These are phyloP conservation scores for Ascaphus truei DNA, from an alignment of 2,113 vertebrate genomes.

Conservation along the genomic window DNA sequence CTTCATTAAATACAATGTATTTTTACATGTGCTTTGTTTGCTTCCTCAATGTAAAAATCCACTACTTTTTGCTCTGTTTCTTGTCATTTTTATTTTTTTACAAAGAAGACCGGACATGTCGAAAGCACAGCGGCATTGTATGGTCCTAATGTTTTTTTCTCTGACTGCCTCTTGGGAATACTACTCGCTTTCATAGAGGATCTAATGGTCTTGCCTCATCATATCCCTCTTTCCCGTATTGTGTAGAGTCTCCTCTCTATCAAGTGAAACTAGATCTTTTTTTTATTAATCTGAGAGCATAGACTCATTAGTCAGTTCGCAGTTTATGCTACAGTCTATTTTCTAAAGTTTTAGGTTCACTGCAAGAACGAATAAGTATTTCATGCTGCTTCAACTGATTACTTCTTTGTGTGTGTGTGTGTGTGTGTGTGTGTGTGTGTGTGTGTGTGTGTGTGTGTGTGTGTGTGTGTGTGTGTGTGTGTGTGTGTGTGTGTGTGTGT, in stretches of 20 bases:
- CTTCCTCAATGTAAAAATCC: rapidly evolving
- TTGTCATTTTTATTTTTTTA: neutral
- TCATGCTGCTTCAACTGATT: slow-evolving; percentile 16
- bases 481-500: too few species aligned
- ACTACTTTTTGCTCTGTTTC: neutral
- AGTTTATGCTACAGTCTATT: too few species aligned
- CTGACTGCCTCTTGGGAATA: slow-evolving; percentile 14
- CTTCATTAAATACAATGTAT: too few species aligned
- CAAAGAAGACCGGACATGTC: neutral
- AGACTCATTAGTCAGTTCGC: slow-evolving; percentile 19
- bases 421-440: too few species aligned
- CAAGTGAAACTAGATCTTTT: neutral
- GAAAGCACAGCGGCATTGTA: neutral
- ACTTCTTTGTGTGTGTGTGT: too few species aligned
- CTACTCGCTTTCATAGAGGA: neutral
- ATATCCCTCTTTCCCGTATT: slow-evolving; percentile 31
- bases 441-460: too few species aligned
- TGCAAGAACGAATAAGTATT: too few species aligned
- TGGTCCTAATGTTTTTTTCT: neutral
- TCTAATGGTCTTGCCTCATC: slow-evolving; percentile 15
- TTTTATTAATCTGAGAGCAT: neutral
- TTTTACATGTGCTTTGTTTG: too few species aligned
- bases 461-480: too few species aligned
- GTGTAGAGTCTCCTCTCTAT: slow-evolving; percentile 13
- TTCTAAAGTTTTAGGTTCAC: too few species aligned